phyloP scores from a whole-genome alignment of 2,113 vertebrate species.

The Eudyptes chrysolophus region DNA sequence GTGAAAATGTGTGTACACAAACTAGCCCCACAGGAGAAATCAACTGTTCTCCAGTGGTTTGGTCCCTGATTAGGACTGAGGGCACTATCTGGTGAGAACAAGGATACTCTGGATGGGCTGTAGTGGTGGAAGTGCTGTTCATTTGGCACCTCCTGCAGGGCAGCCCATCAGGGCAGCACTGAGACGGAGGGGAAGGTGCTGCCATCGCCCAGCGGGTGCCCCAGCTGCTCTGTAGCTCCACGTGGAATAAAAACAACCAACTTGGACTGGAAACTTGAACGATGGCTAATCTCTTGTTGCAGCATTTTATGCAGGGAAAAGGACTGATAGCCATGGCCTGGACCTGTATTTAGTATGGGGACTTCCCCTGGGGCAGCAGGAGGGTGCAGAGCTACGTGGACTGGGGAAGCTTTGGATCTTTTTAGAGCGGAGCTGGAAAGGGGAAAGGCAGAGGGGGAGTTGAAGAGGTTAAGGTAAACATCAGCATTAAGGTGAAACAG shows the following conservation, averaged over 20 bases:
- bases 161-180: neutral
- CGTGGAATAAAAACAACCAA: neutral
- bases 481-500: neutral
- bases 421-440: neutral
- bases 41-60: neutral
- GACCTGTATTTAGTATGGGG: neutral
- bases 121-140: neutral
- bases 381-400: neutral
- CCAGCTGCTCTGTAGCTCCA: neutral
- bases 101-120: neutral
- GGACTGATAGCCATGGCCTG: neutral
- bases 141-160: neutral
- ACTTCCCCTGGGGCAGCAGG: neutral
- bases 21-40: neutral
- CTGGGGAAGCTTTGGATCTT: neutral
- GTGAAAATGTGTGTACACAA: neutral
- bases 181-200: neutral
- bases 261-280: neutral
- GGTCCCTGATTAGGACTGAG: neutral
- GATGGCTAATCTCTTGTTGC: neutral
- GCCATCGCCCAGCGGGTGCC: neutral
- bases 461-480: slow-evolving; percentile 17
- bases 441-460: neutral
- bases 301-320: neutral
- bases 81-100: neutral